Evolutionary conservation across 2,113 vertebrate species (phyloP).

Genomic region (Ciconia stormi): DNA sequence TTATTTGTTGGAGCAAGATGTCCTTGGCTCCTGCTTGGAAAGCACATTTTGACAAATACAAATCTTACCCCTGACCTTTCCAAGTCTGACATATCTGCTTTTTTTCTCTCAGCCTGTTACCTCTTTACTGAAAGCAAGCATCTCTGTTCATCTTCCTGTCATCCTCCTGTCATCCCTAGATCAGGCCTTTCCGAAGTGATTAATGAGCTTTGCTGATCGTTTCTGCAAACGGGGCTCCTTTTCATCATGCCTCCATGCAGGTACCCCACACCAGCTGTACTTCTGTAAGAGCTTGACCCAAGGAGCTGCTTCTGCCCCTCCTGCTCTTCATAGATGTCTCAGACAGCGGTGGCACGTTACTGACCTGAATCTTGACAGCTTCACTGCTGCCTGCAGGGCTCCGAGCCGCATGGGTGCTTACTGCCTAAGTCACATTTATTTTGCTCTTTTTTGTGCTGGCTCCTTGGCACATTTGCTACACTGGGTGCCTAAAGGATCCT

Average conservation of each 20-base stretch:
- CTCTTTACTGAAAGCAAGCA: constrained; percentile 4
- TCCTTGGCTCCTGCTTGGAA: background rate
- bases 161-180: background rate
- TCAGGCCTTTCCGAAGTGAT: background rate
- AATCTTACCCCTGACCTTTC: constrained; percentile 25
- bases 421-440: background rate
- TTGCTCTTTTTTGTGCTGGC: background rate
- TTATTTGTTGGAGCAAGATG: background rate
- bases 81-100: background rate
- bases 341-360: background rate
- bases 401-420: background rate
- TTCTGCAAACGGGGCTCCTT: background rate
- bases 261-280: background rate
- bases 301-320: background rate
- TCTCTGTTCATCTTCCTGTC: constrained; percentile 46
- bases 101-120: background rate
- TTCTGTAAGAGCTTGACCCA: background rate
- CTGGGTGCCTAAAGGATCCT: background rate
- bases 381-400: background rate
- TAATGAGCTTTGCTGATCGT: background rate
- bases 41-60: background rate
- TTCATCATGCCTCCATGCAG: background rate
- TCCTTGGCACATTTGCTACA: background rate
- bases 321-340: background rate
- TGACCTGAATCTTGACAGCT: constrained; percentile 2